Percentiles rank a stretch among this genome's conserved stretches.
Conservation (phyloP, 2,113 vertebrate genomes). For the Misgurnus anguillicaudatus region DNA sequence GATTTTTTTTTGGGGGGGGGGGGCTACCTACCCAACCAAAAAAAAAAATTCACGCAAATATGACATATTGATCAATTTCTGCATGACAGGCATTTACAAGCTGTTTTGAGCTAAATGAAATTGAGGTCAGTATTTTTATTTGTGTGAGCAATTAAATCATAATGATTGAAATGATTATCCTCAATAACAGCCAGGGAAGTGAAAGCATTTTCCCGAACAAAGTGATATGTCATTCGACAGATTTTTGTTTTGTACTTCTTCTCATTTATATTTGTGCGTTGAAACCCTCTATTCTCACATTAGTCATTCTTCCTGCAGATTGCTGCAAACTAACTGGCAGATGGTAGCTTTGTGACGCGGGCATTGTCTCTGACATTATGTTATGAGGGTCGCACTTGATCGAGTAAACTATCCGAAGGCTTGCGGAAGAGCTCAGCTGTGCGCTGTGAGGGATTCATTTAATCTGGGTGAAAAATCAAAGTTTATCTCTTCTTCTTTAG, state of each 20-base stretch:
- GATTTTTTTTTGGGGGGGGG: too few relatives aligned
- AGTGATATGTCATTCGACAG: conserved; percentile 3
- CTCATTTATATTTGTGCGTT: conserved; percentile 10
- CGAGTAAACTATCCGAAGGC: conserved; percentile 43
- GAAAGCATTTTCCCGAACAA: neutral
- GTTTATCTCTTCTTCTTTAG: conserved; percentile 49
- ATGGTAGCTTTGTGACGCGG: conserved; percentile 57
- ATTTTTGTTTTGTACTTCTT: conserved; percentile 4
- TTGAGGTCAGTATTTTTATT: neutral
- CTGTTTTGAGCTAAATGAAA: neutral
- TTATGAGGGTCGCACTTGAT: conserved; percentile 50
- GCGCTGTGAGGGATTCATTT: conserved; percentile 36
- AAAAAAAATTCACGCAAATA: too few relatives aligned
- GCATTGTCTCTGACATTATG: conserved; percentile 61
- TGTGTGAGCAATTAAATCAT: neutral
- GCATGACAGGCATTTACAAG: neutral
- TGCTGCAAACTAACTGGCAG: conserved; percentile 52
- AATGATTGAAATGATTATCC: neutral
- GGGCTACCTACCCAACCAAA: too few relatives aligned
- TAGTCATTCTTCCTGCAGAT: conserved; percentile 31
- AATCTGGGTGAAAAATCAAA: conserved; percentile 46
- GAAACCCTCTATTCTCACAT: conserved; percentile 15
- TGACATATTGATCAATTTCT: neutral
- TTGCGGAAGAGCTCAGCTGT: conserved; percentile 36
- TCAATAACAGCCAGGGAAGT: neutral